Conservation (phyloP, 2,888 invertebrate genomes). For the Isoperla grammatica region DNA sequence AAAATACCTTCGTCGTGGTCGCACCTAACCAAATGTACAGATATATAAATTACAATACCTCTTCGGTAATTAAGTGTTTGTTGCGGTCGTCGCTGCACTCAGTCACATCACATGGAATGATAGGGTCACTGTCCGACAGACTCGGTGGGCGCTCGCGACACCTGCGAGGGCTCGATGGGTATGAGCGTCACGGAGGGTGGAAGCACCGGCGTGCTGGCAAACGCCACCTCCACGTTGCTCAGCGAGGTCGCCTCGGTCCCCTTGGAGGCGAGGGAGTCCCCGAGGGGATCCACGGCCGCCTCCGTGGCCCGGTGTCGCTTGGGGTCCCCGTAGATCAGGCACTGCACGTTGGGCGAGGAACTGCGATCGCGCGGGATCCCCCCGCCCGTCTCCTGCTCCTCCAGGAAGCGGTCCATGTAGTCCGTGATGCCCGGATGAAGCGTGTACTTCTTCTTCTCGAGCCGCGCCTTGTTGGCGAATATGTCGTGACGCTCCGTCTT, state of each 20-base stretch:
- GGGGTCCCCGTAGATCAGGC: slow-evolving; percentile 44
- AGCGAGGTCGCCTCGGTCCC: neutral
- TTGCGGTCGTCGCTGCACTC: neutral
- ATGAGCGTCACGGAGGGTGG: slow-evolving; percentile 12
- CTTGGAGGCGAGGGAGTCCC: no score
- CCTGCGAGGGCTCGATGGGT: neutral
- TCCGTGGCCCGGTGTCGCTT: slow-evolving; percentile 39
- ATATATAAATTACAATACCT: no score
- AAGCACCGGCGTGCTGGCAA: slow-evolving; percentile 25
- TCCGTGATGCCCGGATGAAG: slow-evolving; percentile 89
- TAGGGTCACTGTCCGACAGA: slow-evolving; percentile 18
- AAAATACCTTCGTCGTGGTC: no score
- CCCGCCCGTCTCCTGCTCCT: slow-evolving; percentile 65
- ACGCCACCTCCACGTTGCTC: slow-evolving; percentile 27
- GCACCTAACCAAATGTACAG: no score
- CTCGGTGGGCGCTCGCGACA: slow-evolving; percentile 18
- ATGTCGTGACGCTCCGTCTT: slow-evolving; percentile 95
- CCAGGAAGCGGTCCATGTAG: slow-evolving; percentile 88
- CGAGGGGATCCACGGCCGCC: neutral
- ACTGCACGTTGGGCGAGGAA: slow-evolving; percentile 63
- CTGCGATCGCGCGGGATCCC: slow-evolving; percentile 54
- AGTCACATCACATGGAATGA: neutral
- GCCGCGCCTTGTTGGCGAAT: slow-evolving; percentile 75
- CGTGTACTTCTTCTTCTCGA: slow-evolving; percentile 90
- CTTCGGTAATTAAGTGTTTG: neutral